Percentiles rank a stretch among this genome's conserved stretches.
These are phyloP conservation scores for Dynastes hyllus DNA, from an alignment of 2,888 invertebrate genomes.

Conservation along the genomic window DNA sequence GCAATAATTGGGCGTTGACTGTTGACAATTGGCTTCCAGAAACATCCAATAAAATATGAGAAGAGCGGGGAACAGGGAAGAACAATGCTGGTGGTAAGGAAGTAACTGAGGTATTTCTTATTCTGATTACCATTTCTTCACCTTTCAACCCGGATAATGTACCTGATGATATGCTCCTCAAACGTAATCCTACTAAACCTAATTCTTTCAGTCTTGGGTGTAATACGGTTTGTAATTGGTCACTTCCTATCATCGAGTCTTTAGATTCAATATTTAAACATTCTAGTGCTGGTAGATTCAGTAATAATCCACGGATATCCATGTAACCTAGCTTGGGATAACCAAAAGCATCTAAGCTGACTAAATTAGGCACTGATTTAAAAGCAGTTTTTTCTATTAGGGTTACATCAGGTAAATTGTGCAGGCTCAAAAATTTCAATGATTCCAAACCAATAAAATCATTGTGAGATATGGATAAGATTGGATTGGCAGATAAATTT, in stretches of 20 bases:
- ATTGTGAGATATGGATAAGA: constrained; percentile 82
- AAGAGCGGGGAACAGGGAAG: constrained; percentile 91
- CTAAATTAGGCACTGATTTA: constrained; percentile 80
- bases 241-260: constrained; percentile 85
- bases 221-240: constrained; percentile 85
- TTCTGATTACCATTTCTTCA: constrained; percentile 80
- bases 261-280: constrained; percentile 89
- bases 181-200: constrained; percentile 82
- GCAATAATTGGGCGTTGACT: constrained; percentile 84
- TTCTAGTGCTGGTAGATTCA: constrained; percentile 82
- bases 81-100: constrained; percentile 87
- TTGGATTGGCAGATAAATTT: constrained; percentile 90
- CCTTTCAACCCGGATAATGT: constrained; percentile 88
- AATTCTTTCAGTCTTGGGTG: constrained; percentile 86
- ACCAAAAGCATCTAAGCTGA: constrained; percentile 81
- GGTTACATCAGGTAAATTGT: constrained; percentile 79
- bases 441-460: constrained; percentile 83
- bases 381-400: constrained; percentile 90
- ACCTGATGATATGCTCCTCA: constrained; percentile 87
- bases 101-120: constrained; percentile 87
- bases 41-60: constrained; percentile 85
- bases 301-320: constrained; percentile 89
- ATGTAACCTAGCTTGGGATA: constrained; percentile 88
- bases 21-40: constrained; percentile 85
- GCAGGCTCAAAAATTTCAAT: constrained; percentile 78